Conservation (phyloP, 2,113 vertebrate species). For the Petrocephalus microphthalmus region DNA sequence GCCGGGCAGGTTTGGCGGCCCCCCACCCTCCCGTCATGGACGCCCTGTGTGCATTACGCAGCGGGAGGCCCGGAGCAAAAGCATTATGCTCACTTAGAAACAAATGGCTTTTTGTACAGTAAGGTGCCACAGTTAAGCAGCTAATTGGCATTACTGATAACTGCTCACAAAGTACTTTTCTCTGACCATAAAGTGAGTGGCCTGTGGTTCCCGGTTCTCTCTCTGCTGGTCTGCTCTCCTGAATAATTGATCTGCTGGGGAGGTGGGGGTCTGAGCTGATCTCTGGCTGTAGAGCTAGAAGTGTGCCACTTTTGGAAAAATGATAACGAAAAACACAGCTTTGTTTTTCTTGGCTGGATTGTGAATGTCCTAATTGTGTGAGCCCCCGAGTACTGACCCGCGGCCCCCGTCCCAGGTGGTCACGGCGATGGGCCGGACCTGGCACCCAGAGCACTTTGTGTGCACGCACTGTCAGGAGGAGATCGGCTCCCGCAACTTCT, state of each 20-base stretch:
- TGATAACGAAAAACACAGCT: background rate
- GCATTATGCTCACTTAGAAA: background rate
- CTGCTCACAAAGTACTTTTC: background rate
- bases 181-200: background rate
- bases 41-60: background rate
- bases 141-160: background rate
- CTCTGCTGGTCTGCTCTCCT: background rate
- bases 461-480: conserved; percentile 95
- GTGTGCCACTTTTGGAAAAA: background rate
- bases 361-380: background rate
- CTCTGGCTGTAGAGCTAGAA: background rate
- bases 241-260: background rate
- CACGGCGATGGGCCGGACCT: conserved; percentile 92
- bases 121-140: background rate
- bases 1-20: conserved; percentile 77
- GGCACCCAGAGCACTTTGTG: conserved; percentile 95
- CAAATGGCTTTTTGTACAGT: background rate
- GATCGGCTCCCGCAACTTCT: conserved; percentile 91
- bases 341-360: background rate
- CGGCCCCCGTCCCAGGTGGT: conserved; percentile 69
- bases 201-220: background rate
- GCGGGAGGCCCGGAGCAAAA: background rate
- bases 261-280: background rate
- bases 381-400: background rate
- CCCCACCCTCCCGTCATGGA: background rate